Evolutionary conservation across 2,113 vertebrate species (phyloP), one percentile per base, ranked within the genome.

Genomic region (Accipiter virgatus): DNA sequence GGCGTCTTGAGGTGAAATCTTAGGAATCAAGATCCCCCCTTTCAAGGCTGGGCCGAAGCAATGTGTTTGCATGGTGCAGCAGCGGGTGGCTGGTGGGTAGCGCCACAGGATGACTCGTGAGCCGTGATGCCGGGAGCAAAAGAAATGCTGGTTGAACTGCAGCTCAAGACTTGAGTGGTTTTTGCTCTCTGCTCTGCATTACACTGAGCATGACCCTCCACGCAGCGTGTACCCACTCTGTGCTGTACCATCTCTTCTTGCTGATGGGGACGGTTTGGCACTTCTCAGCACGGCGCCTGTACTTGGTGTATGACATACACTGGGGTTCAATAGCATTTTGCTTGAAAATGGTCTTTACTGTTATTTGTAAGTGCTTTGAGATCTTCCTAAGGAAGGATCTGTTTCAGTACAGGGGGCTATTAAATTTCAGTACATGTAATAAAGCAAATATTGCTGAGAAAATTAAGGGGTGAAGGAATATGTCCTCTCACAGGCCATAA

Each of bases 211-310:
- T 67, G 48, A 47, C 25, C 5, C 43, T 65, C n/a, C 32, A 13
- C 2, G 4, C 47, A 52, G 62, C 25, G 5, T 2, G 16, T n/a
- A 7, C 43, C 25, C 29, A 3, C 36, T 50, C 40, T 0, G 0
- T 71, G 68, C 47, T 93, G 42, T 23, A 53, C 36, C 42, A 3
- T 58, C 42, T 80, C 53, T 61, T 40, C 62, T 68, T 34, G 65
- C 66, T 68, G 66, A 17, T 20, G 43, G 68, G 72, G n/a, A 38
- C 52, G 25, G 14, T 36, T 53, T 1, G 1, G 45, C 1, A 1
- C 70, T 82, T 90, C 79, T 71, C 78, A 65, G 81, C 43, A 11
- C 5, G 61, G 27, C 34, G 29, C 19, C 81, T n/a, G 5, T 29
- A 36, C 61, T 36, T 95, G 74, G 80, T 86, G 19, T n/a, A 50